Conservation (phyloP, 2,113 vertebrate species). For the Telmatochromis sp. region DNA sequence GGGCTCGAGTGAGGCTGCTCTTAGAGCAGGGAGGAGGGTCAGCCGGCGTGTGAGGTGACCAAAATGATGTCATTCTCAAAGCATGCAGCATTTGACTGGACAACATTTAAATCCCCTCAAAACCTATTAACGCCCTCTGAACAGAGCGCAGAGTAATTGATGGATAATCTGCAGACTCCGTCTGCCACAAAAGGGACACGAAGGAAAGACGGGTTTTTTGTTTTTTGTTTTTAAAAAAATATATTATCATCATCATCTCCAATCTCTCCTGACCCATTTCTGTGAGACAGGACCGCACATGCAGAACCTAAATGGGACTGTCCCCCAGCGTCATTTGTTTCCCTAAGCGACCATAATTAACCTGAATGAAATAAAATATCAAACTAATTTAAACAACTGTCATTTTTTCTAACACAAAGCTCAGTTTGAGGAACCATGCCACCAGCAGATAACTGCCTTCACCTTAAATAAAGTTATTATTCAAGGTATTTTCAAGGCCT, state of each 20-base stretch:
- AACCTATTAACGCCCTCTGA: conserved; percentile 57
- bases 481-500: background rate
- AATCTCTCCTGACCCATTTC: conserved; percentile 59
- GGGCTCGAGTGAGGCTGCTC: background rate
- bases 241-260: background rate
- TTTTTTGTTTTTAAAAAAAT: background rate
- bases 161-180: conserved; percentile 54
- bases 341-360: conserved; percentile 45
- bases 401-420: background rate
- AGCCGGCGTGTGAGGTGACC: conserved; percentile 51
- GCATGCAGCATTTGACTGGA: conserved; percentile 63
- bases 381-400: background rate
- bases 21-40: background rate
- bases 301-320: conserved; percentile 22
- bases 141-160: conserved; percentile 33
- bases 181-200: conserved; percentile 26
- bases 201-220: background rate
- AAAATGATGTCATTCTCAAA: conserved; percentile 70
- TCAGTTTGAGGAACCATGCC: rapidly evolving
- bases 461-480: background rate
- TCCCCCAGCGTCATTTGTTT: conserved; percentile 35
- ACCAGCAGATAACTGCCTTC: background rate
- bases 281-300: background rate
- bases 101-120: conserved; percentile 59
- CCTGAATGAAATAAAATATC: conserved; percentile 18